Evolutionary conservation across 1,140 invertebrate species (phyloP), one percentile per base, ranked within the genome.

Genomic region (Oreohelix idahoensis): DNA sequence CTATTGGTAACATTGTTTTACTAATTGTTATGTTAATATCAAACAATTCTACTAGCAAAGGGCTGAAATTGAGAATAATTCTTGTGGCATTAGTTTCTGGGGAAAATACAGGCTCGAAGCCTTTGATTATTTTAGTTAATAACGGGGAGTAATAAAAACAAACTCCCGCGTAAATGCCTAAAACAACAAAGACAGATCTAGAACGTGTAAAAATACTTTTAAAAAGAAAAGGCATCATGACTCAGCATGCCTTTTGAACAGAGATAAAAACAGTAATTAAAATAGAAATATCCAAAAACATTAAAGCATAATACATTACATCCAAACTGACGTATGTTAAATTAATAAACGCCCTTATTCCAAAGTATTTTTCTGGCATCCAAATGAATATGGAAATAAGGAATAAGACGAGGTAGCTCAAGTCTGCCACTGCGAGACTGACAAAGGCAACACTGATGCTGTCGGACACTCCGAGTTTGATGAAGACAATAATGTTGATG

Each of bases 201-300:
- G n/a, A 32, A 29, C n/a, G 29, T 8, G 63, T 66, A 35, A 66
- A 66, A 32, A 66, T 66, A 66, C 0, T 11, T 29, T 35, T 66
- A 32, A 66, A 66, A 2, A 66, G 11, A 66, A 66, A 32, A 8
- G 63, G 63, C 17, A 66, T n/a, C 5, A 66, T n/a, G 20, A 17
- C 2, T n/a, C n/a, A n/a, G 17, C n/a, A 66, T 8, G 63, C 20
- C 29, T 66, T 66, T 66, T 66, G 63, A 1, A 66, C 63, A 15
- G 63, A 66, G 29, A 66, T 66, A 66, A 8, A 66, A 29, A 66
- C 32, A 32, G 63, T 66, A 66, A 66, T 17, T 8, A 66, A 29
- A 32, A 32, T 17, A n/a, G 63, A 66, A 66, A 66, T 66, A 66
- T 66, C 63, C 63, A 66, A 5, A 66, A 66, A 66, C 63, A 66